Conservation (phyloP, 2,888 invertebrate species). For the Apodemia mormo region DNA sequence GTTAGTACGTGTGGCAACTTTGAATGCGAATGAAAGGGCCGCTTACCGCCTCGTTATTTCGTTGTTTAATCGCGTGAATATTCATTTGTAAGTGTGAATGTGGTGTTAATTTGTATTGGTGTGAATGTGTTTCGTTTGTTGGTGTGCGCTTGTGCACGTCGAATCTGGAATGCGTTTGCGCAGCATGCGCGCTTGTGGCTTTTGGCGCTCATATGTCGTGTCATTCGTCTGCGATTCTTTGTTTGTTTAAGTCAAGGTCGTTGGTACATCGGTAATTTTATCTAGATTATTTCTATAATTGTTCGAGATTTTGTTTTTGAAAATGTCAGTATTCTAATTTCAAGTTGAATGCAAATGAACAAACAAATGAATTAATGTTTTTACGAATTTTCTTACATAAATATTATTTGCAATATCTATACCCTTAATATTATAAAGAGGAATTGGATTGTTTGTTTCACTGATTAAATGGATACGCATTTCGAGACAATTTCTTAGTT, state of each 20-base stretch:
- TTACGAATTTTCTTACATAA: too few relatives aligned
- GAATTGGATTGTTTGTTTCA: too few relatives aligned
- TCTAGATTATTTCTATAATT: constrained; percentile 1
- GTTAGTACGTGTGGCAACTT: constrained; percentile 10
- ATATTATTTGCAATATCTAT: too few relatives aligned
- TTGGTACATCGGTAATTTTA: constrained; percentile 11
- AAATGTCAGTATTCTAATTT: too few relatives aligned
- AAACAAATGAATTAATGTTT: too few relatives aligned
- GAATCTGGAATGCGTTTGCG: constrained; percentile 71
- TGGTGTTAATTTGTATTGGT: constrained; percentile 20
- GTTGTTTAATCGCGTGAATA: constrained; percentile 33
- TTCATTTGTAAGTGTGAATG: constrained; percentile 27
- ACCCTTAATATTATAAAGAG: too few relatives aligned
- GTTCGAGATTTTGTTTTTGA: too few relatives aligned
- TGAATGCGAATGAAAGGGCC: constrained; percentile 33
- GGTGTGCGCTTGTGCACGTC: constrained; percentile 48
- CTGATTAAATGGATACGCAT: too few relatives aligned
- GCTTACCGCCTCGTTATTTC: constrained; percentile 27
- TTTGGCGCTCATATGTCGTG: constrained; percentile 39
- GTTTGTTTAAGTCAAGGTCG: constrained; percentile 69
- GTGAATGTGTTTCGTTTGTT: constrained; percentile 32
- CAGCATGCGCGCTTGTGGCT: constrained; percentile 50
- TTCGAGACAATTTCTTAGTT: too few relatives aligned
- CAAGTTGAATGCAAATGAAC: too few relatives aligned
- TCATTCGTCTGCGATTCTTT: constrained; percentile 52